Evolutionary conservation across 2,888 invertebrate species (phyloP).

Genomic region (Thereva unica): DNA sequence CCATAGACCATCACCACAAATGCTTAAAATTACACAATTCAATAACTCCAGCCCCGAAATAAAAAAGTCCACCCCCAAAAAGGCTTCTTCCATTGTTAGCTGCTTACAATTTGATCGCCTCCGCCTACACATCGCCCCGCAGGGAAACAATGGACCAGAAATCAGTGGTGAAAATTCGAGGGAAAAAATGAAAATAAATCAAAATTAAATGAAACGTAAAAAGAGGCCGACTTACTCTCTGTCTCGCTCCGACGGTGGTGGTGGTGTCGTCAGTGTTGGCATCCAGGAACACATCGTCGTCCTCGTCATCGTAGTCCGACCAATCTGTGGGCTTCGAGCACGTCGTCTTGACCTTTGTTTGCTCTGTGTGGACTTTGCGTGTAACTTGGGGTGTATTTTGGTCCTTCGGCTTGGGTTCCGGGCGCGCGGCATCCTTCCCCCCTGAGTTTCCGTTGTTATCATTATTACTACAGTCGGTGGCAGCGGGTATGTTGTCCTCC

Average conservation of each 20-base stretch:
- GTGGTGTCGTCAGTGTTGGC: constrained; percentile 53
- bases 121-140: too few species aligned
- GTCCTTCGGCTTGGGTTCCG: constrained; percentile 14
- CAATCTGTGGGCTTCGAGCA: constrained; percentile 22
- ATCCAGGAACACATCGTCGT: constrained; percentile 56
- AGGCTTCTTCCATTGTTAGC: too few species aligned
- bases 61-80: too few species aligned
- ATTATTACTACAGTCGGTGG: constrained; percentile 6
- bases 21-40: too few species aligned
- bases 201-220: too few species aligned
- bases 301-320: constrained; percentile 46
- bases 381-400: not conserved
- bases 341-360: constrained; percentile 11
- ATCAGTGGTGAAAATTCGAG: too few species aligned
- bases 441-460: constrained; percentile 9
- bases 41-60: too few species aligned
- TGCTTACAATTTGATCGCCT: too few species aligned
- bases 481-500: not conserved
- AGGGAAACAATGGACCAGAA: too few species aligned
- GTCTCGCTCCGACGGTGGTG: constrained; percentile 41
- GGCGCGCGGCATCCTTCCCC: constrained; percentile 24
- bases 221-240: constrained; percentile 28
- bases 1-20: too few species aligned
- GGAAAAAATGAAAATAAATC: too few species aligned
- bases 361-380: constrained; percentile 1